These are phyloP conservation scores for Clarias platycephalus DNA, from an alignment of 2,797 vertebrate genomes.

Conservation along the genomic window DNA sequence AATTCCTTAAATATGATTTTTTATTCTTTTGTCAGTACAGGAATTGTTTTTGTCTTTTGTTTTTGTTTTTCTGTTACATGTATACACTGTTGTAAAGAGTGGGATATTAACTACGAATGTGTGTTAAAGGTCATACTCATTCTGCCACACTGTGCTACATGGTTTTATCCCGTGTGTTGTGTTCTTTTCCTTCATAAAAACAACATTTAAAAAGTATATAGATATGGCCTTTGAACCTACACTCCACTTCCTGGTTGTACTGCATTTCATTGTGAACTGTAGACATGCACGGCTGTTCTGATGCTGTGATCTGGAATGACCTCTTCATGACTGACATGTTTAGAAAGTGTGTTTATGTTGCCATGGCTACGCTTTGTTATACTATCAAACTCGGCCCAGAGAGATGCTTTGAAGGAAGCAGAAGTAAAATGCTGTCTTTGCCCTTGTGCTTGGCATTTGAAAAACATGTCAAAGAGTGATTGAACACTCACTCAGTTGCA, in stretches of 20 bases:
- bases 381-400: constrained; percentile 40
- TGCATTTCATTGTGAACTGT: not conserved
- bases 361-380: constrained; percentile 50
- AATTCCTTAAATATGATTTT: not conserved
- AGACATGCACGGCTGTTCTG: constrained; percentile 4
- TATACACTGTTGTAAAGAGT: not conserved
- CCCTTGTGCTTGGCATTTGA: constrained; percentile 37
- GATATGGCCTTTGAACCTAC: not conserved
- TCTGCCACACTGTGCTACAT: not conserved
- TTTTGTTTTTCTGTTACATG: too few species aligned
- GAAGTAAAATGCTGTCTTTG: constrained; percentile 34
- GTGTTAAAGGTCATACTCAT: not conserved
- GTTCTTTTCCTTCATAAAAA: not conserved
- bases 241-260: not conserved
- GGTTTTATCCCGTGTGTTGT: not conserved
- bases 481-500: constrained; percentile 9
- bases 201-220: not conserved
- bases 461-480: constrained; percentile 46
- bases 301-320: constrained; percentile 38
- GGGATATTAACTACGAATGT: not conserved
- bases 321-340: constrained; percentile 49
- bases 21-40: not conserved
- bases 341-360: constrained; percentile 42
- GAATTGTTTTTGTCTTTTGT: too few species aligned
- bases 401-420: constrained; percentile 46